Evolutionary conservation across 2,113 vertebrate genomes (phyloP).

Genomic region (Bothrops jararaca): DNA sequence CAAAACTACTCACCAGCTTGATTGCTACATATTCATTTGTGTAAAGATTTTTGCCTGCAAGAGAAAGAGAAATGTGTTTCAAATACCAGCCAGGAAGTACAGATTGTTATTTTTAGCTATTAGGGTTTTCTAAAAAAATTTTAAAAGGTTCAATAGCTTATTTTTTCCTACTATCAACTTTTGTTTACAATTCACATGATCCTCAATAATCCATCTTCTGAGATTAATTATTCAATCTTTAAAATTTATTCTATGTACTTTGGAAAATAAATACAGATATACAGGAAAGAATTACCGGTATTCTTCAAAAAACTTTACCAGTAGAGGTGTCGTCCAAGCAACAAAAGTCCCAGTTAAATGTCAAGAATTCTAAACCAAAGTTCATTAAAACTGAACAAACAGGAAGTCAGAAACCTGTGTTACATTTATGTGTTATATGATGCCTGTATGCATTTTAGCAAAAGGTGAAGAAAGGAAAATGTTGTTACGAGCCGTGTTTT

Average conservation of each 20-base stretch:
- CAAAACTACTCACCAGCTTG: conserved; percentile 89
- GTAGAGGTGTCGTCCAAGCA: neutral
- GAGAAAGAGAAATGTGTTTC: conserved; percentile 38
- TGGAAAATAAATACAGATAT: neutral
- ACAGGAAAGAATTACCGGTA: neutral
- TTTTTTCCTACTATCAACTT: neutral
- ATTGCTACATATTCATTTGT: conserved; percentile 99
- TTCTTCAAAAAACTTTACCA: neutral
- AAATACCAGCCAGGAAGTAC: neutral
- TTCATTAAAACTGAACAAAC: too few relatives aligned
- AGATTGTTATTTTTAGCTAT: neutral
- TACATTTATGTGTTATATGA: neutral
- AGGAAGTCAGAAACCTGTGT: too few relatives aligned
- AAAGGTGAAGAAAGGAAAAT: neutral
- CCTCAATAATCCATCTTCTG: neutral
- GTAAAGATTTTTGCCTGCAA: conserved; percentile 96
- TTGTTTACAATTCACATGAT: neutral
- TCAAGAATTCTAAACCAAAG: neutral
- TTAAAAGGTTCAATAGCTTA: too few relatives aligned
- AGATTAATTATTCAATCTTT: neutral
- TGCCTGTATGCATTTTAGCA: neutral
- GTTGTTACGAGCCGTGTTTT: neutral
- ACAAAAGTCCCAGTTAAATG: neutral
- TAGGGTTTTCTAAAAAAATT: neutral
- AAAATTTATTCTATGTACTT: neutral